These are phyloP conservation scores for Porites evermanni DNA, from an alignment of 92 coral and sea anemone genomes.

Conservation along the genomic window DNA sequence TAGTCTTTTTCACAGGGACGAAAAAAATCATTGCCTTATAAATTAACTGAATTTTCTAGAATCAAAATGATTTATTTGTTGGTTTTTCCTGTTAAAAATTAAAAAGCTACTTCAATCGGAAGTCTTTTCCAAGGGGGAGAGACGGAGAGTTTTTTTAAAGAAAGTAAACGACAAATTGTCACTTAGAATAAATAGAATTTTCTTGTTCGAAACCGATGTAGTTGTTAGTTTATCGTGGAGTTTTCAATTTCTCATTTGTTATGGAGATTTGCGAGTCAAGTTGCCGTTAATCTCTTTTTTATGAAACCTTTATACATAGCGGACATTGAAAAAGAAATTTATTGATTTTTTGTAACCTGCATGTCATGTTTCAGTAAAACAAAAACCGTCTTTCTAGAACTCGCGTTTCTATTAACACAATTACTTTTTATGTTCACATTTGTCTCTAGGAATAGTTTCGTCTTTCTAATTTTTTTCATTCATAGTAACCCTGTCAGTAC, in stretches of 20 bases:
- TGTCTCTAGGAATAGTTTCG: neutral
- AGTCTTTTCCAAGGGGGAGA: too few species aligned
- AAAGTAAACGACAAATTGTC: neutral
- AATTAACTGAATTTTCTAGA: too few species aligned
- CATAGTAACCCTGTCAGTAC: neutral
- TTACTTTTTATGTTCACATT: neutral
- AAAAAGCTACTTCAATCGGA: too few species aligned
- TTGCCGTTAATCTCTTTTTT: neutral
- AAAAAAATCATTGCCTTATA: too few species aligned
- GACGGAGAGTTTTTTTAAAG: too few species aligned
- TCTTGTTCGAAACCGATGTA: neutral
- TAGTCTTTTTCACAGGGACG: too few species aligned
- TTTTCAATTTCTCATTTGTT: neutral
- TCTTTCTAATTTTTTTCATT: too few species aligned
- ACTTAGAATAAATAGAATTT: neutral
- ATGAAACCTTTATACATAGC: neutral
- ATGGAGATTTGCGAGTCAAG: neutral
- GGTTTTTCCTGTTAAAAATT: too few species aligned
- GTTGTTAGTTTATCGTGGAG: neutral
- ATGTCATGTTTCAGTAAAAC: neutral
- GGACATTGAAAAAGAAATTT: neutral
- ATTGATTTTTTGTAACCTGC: neutral
- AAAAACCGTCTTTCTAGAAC: neutral
- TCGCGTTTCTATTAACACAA: neutral
- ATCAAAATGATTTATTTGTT: too few species aligned